phyloP scores from a whole-genome alignment of 2,113 vertebrate species.

The Caloenas nicobarica region DNA sequence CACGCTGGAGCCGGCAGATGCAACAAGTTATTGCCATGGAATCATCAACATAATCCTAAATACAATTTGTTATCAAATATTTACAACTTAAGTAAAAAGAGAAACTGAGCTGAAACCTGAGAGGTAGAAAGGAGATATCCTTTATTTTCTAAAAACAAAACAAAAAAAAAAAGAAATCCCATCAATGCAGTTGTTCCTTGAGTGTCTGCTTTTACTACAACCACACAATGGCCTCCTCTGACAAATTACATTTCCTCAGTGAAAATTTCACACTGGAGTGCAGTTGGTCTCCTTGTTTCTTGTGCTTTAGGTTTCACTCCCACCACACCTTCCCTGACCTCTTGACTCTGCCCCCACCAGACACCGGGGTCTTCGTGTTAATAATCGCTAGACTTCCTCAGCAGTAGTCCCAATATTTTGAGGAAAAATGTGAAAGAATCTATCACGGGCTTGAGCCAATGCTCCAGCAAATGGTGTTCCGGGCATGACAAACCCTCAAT shows the following conservation, averaged over 20 bases:
- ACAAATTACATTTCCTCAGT: neutral
- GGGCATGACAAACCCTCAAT: neutral
- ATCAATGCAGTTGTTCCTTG: neutral
- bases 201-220: neutral
- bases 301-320: neutral
- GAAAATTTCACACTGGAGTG: neutral
- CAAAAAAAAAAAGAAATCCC: neutral
- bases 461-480: neutral
- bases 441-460: neutral
- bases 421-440: neutral
- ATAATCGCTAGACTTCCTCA: neutral
- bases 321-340: neutral
- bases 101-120: neutral
- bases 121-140: neutral
- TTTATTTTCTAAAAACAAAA: neutral
- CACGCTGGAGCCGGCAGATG: neutral
- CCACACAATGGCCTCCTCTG: neutral
- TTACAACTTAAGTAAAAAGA: neutral
- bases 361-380: neutral
- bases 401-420: neutral
- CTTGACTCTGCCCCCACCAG: accelerated
- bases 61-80: neutral
- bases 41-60: neutral
- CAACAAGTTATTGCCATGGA: neutral
- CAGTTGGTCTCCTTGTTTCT: neutral